Conservation (phyloP, 2,888 invertebrate species). For the Meghimatium bilineatum region DNA sequence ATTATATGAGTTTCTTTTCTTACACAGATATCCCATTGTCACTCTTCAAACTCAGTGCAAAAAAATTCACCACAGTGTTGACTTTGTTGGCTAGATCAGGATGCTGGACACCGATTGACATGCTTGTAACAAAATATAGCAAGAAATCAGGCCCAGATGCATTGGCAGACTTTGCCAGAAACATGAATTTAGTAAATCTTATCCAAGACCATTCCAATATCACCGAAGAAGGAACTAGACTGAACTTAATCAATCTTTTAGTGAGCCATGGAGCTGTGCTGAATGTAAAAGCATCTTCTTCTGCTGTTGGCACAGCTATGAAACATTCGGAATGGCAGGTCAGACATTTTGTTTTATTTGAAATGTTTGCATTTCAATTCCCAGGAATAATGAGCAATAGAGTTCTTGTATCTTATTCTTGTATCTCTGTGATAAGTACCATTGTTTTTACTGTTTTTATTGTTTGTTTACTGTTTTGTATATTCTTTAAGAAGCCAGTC, state of each 20-base stretch:
- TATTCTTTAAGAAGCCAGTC: too few species aligned
- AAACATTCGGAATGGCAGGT: constrained; percentile 33
- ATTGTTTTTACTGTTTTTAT: too few species aligned
- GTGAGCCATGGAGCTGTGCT: constrained; percentile 13
- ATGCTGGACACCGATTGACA: constrained; percentile 32
- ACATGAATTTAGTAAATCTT: constrained; percentile 46
- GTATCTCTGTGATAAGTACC: too few species aligned
- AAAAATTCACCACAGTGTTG: not conserved
- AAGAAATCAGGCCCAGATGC: not conserved
- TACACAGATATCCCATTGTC: constrained; percentile 19
- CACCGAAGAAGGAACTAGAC: constrained; percentile 31
- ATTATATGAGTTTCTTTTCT: not conserved
- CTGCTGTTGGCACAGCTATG: constrained; percentile 10
- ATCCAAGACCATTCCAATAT: constrained; percentile 34
- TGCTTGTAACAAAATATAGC: constrained; percentile 5
- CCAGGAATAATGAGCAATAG: too few species aligned
- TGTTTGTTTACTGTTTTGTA: too few species aligned
- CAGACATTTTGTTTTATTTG: not conserved
- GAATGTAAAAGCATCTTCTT: not conserved
- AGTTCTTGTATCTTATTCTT: too few species aligned
- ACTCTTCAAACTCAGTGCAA: constrained; percentile 25
- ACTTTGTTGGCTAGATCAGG: not conserved
- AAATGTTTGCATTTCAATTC: too few species aligned
- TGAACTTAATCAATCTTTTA: constrained; percentile 39
- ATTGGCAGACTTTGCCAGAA: constrained; percentile 42